Base-by-base conservation (phyloP, 2,888 invertebrate species). In the Ferrisia virgata region DNA sequence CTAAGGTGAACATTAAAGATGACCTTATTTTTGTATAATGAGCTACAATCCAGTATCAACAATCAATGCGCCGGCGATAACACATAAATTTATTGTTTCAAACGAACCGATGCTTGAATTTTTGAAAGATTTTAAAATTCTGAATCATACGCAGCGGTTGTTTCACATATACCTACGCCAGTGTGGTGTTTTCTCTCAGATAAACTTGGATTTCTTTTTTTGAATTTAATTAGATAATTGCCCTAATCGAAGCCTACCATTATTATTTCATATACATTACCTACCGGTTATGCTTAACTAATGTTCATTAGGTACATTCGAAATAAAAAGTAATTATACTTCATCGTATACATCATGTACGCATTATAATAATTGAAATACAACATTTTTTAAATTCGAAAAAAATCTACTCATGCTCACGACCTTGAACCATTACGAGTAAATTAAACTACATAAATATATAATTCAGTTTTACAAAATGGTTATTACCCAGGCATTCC, bases 401-500 rank as follows among this genome's bases (percentile, higher is more conserved):
- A 8, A 53, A 53, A 81, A 53, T 43, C 13, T 33, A 25, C 36
- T 5, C 0, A 43, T 1, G 33, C 28, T 13, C 43, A 25, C 6
- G 36, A 53, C 47, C 33, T 53, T 53, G 36, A 53, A 53, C 36
- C 47, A 31, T 2, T 9, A 1, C 4, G 22, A 11, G 1, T 25
- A 47, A 79, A 47, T 33, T 81, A 53, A 25, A 47, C 40, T 18
- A 53, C n/a, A n/a, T n/a, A n/a, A n/a, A n/a, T 18, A 47, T 9
- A 18, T 58, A 31, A 81, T 28, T 28, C 64, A 22, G 22, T 53
- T 53, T 28, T 15, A 9, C 33, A 22, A n/a, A n/a, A n/a, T n/a
- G 9, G 28, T 69, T 87, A 89, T 88, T 89, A 94, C 93, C 93
- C 94, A 72, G 94, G 92, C 93, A 93, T 93, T 86, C 94, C 94